A percentile compares a stretch with the other conserved stretches of the same genome.
phyloP scores from a whole-genome alignment of 2,113 vertebrate species.

The Eclectus roratus region DNA sequence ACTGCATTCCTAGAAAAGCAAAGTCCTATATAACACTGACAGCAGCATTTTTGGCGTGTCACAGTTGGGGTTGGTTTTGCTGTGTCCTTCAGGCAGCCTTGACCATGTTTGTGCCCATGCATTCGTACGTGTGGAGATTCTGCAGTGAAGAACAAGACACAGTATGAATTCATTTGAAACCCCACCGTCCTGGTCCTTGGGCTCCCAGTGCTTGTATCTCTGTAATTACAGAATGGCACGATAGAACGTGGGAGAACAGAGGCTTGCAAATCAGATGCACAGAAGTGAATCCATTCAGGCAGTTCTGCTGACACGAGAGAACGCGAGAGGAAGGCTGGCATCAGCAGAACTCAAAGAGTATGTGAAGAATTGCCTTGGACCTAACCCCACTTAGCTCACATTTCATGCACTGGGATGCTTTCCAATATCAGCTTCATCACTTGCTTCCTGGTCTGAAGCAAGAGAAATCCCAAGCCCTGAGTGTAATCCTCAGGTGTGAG shows the following conservation, averaged over 20 bases:
- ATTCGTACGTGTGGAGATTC: background rate
- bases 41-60: background rate
- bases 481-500: background rate
- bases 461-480: background rate
- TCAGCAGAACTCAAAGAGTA: slow-evolving; percentile 53
- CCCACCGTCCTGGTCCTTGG: background rate
- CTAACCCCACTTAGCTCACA: background rate
- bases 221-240: background rate
- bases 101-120: background rate
- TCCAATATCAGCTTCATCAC: background rate
- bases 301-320: slow-evolving; percentile 43
- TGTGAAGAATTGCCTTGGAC: slow-evolving; percentile 28
- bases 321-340: background rate
- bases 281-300: slow-evolving; percentile 9
- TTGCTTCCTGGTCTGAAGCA: rapidly evolving
- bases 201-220: background rate
- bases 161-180: background rate
- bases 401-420: background rate
- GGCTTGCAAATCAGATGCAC: slow-evolving; percentile 5
- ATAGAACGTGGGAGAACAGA: background rate
- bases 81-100: slow-evolving; percentile 6
- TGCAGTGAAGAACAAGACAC: background rate
- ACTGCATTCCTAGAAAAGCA: background rate
- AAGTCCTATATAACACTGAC: background rate
- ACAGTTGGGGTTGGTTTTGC: background rate